Evolutionary conservation across 2,888 invertebrate species (phyloP), one percentile per base, ranked within the genome.

Genomic region (Watsonalla binaria): DNA sequence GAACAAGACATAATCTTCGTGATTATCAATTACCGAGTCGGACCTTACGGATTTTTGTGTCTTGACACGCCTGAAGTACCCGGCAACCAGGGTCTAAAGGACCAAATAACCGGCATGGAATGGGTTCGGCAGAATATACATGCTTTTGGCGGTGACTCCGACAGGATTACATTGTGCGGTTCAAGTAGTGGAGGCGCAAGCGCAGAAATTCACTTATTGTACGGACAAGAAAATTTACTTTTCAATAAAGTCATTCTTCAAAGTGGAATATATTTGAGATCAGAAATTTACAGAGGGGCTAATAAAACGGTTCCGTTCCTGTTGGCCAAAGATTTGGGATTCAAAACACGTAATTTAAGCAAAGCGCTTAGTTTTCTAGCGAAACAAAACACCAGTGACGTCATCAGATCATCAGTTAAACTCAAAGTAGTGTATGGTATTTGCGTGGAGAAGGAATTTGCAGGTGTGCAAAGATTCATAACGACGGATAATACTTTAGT

Each of bases 41-140:
- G 77, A 0, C 70, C 74, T 1, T 80, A 75, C 33, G 78, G 78
- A 6, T 78, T 77, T 54, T 64, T 78, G 63, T 80, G 80, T 34
- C 55, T 74, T 4, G 67, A 73, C 49, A 63, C 58, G 13, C 65
- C 71, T 0, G 65, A 67, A 15, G 59, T 74, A 0, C 72, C 75
- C 0, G 78, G 80, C 5, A 81, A 81, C 45, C 70, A 72, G 15
- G 77, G 74, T 0, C 51, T 73, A 5, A 77, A 76, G 52, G 78
- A 78, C 48, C 76, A 76, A 52, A 47, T 62, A 0, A 35, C 62
- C 35, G 77, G 71, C 8, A 34, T 78, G n/a, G 63, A 63, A 51
- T 78, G 78, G 77, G 51, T 78, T 0, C 66, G 61, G 52, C 56
- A 70, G 0, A 74, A 78, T 51, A 75, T 78, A 4, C 62, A 55